Base-by-base conservation (phyloP, 2,113 vertebrate genomes). In the Nycticorax nycticorax region DNA sequence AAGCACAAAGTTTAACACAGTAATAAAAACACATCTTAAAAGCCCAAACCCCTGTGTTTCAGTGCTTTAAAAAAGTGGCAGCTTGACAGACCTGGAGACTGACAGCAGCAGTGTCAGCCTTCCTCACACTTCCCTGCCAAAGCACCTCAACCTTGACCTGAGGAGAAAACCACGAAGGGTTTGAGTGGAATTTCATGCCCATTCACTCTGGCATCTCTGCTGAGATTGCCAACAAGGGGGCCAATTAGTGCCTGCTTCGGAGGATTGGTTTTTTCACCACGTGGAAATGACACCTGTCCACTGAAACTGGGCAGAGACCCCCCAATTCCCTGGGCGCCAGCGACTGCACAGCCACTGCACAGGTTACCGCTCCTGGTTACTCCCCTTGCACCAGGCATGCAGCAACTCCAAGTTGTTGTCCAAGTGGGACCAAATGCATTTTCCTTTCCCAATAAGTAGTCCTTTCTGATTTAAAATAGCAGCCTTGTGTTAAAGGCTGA, bases 91-190 rank as follows among this genome's bases (percentile, higher is more conserved):
- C 88, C 91, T 95, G 88, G 83, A 96, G 95, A 97, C 94, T 96
- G 95, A 97, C 97, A 97, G 95, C 91, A 79, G 89, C 86, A 76
- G 80, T 82, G 87, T 93, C 80, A 97, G 96, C 93, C 92, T 93
- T 92, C 94, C 93, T 93, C 96, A 87, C 89, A 56, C 92, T 94
- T 88, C 84, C 55, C 94, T 97, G 96, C 96, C 96, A 97, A 96
- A 97, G 94, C 84, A 96, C 87, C 89, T 97, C 96, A 97, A 97
- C 97, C 94, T 97, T 97, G 97, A 97, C 97, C 97, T 91, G 96
- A 96, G 67, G 93, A 97, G 93, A 77, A 93, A 96, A 56, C 71
- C 96, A 89, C 91, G 0, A 73, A 91, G 97, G 94, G 59, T 95
- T 96, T 96, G 93, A 95, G 71, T 62, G 55, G 47, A 74, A 95